Base-by-base conservation (phyloP, 2,113 vertebrate genomes). In the Acanthisitta chloris region DNA sequence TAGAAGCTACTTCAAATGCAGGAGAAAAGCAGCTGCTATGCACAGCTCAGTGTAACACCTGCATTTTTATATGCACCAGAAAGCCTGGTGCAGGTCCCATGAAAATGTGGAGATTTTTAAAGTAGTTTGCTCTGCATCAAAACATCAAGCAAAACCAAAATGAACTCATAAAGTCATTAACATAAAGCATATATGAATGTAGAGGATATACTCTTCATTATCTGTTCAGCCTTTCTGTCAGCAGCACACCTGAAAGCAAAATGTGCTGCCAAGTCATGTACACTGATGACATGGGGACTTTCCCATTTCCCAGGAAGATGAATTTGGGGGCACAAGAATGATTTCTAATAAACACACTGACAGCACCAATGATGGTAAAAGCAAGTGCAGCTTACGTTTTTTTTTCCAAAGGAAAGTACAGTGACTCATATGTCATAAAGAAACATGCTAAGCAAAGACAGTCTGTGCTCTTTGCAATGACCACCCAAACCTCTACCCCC, bases 351-450 rank as follows among this genome's bases (percentile, higher is more conserved):
- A 94, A 86, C 38, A 84, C 36, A 71, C 62, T 65, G 70, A 86
- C 73, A 94, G 77, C 49, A 57, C 76, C 91, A 54, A 77, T 73
- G 14, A 86, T 80, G 61, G 66, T 81, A 93, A 96, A 91, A 94
- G 81, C 92, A 78, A 89, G 52, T 90, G 34, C 66, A 91, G 48
- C 67, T 78, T 72, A 45, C 71, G 26, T 55, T 28, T 14, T 58
- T 91, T 91, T 90, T 82, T 73, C 43, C 51, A 52, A 61, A 96
- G 78, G 89, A 95, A 95, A 97, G 86, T 82, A 94, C 80, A 73
- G 62, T 95, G 96, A 94, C 81, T 94, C 96, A 94, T 85, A 43
- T 84, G 61, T 76, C 59, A 59, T n/a, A 42, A 90, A 92, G 62
- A 65, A 96, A 90, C 82, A 52, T 1, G 14, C 69, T 91, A 81